Conservation (phyloP, 2,888 invertebrate species). For the Agrotis puta region DNA sequence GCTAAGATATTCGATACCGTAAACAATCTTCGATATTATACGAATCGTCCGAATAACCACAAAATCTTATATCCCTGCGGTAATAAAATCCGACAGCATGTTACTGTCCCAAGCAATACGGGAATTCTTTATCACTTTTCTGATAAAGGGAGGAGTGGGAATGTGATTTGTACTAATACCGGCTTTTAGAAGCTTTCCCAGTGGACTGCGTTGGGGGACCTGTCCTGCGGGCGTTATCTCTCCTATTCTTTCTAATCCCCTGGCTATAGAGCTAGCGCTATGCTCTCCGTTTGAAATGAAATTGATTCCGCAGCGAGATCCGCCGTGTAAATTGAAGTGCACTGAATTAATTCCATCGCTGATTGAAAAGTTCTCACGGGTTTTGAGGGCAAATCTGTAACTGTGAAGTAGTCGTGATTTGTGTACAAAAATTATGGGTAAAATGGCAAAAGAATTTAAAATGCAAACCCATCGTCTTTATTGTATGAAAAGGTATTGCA, state of each 20-base stretch:
- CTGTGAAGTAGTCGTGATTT: conserved; percentile 27
- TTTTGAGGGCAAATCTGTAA: conserved; percentile 44
- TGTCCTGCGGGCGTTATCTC: conserved; percentile 74
- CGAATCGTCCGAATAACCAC: conserved; percentile 45
- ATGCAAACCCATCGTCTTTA: neutral
- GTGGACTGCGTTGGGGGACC: conserved; percentile 72
- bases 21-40: conserved; percentile 47
- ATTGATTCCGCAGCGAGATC: conserved; percentile 75
- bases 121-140: conserved; percentile 73
- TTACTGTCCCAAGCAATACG: conserved; percentile 69
- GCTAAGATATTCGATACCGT: conserved; percentile 23
- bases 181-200: conserved; percentile 75
- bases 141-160: conserved; percentile 73
- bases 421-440: conserved; percentile 16
- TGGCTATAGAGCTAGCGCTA: conserved; percentile 67
- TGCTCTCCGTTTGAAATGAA: conserved; percentile 75
- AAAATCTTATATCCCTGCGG: conserved; percentile 57
- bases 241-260: conserved; percentile 67
- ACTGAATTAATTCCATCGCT: conserved; percentile 79
- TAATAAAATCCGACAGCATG: conserved; percentile 72
- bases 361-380: conserved; percentile 78
- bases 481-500: conserved; percentile 5
- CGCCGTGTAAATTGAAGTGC: conserved; percentile 76
- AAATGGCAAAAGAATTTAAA: neutral
- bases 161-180: conserved; percentile 80